Base-by-base conservation (phyloP, 2,888 invertebrate species). In the Horisme vitalbata region DNA sequence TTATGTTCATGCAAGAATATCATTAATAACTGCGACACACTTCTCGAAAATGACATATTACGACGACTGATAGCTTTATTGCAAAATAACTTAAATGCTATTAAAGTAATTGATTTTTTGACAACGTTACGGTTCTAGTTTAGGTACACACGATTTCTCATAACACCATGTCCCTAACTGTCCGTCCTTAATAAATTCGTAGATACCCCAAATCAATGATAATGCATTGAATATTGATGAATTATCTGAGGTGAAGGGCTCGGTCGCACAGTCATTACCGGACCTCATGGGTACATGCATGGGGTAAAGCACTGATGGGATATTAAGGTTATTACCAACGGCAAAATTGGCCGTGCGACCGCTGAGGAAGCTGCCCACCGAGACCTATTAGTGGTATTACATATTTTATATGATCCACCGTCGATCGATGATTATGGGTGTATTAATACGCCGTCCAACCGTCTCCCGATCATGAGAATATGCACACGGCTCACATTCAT, bases 341-440 rank as follows among this genome's bases (percentile, higher is more conserved):
- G 83, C 75, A 55, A 88, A 87, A 86, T 86, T 87, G 86, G 79
- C 76, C 75, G 68, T 76, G 75, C 84, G 80, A 87, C 88, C 88
- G 88, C 88, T 88, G 84, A 89, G 86, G 88, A 83, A 89, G 88
- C 88, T 85, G 75, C 82, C 79, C 79, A 71, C 79, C 75, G 70
- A 79, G 73, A 76, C 82, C 83, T 86, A 87, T 86, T 86, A 85
- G 83, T 79, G 80, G 80, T 77, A 85, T 83, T 84, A 84, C 84
- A 85, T 86, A 85, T 85, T 85, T 83, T 82, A 84, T 85, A 79
- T 80, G 82, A 80, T 81, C 80, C 79, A 65, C 67, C 75, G 73
- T 75, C 82, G 79, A 79, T 73, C 81, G 75, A 67, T 79, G 79
- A 87, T 88, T 87, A 88, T 83, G 81, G 83, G 74, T 77, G 72